A percentile compares a stretch with the other conserved stretches of the same genome.
These are phyloP conservation scores for Nothoprocta perdicaria DNA, from an alignment of 2,113 vertebrate genomes.

Conservation along the genomic window DNA sequence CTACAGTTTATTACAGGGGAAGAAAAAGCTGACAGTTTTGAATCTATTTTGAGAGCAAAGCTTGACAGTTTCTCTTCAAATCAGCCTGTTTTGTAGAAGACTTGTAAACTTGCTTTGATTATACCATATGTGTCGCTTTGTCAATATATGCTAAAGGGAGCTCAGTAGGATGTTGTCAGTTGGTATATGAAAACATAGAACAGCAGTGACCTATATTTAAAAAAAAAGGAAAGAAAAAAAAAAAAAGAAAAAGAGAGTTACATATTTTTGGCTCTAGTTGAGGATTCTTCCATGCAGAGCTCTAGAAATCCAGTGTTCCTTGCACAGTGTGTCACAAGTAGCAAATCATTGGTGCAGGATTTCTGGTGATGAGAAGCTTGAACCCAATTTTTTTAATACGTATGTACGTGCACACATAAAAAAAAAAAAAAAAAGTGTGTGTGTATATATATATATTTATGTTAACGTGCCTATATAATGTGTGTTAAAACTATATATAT, in stretches of 20 bases:
- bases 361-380: neutral
- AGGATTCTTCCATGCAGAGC: neutral
- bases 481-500: too few relatives aligned
- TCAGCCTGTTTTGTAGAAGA: constrained; percentile 38
- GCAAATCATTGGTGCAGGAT: neutral
- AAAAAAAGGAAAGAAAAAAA: constrained; percentile 24
- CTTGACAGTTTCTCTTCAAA: constrained; percentile 61
- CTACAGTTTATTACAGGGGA: neutral
- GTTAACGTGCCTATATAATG: too few relatives aligned
- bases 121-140: constrained; percentile 62
- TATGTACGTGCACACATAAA: neutral
- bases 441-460: too few relatives aligned
- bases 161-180: constrained; percentile 51
- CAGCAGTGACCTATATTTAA: constrained; percentile 59
- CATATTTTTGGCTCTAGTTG: neutral
- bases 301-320: neutral
- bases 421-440: neutral
- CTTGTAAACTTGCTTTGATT: constrained; percentile 71
- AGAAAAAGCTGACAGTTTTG: neutral
- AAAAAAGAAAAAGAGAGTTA: neutral
- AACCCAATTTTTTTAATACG: neutral
- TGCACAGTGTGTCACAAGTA: neutral
- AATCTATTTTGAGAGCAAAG: constrained; percentile 63
- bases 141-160: constrained; percentile 59
- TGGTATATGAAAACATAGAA: constrained; percentile 46